Percentiles rank a stretch among this genome's conserved stretches.
Evolutionary conservation across 1,140 invertebrate species (phyloP).

Genomic region (Hyles euphorbiae): DNA sequence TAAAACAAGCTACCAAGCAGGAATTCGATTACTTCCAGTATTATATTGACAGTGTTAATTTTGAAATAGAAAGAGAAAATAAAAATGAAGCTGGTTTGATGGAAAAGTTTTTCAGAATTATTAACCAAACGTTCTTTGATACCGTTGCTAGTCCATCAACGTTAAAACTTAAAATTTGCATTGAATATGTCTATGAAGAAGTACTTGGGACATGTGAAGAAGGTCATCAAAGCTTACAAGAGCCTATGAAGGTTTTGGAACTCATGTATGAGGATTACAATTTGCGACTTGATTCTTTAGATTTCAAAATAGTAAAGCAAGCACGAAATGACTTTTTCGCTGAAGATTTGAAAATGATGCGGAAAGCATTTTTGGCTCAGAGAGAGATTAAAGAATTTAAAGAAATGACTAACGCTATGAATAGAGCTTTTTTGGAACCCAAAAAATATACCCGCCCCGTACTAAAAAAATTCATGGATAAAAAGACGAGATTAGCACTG

Average conservation of each 20-base stretch:
- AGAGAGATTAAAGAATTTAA: conserved; percentile 76
- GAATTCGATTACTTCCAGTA: conserved; percentile 66
- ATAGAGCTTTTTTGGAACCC: conserved; percentile 75
- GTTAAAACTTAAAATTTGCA: conserved; percentile 77
- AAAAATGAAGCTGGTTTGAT: conserved; percentile 53
- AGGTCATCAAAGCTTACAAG: conserved; percentile 70
- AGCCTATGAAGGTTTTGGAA: conserved; percentile 80
- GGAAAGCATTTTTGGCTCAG: conserved; percentile 76
- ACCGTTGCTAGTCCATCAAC: conserved; percentile 76
- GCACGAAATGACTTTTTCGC: conserved; percentile 77
- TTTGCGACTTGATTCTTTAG: conserved; percentile 76
- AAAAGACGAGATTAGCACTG: conserved; percentile 41
- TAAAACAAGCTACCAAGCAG: conserved; percentile 49
- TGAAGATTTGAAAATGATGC: conserved; percentile 76
- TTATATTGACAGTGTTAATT: conserved; percentile 58
- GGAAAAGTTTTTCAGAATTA: conserved; percentile 58
- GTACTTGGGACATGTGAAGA: conserved; percentile 75
- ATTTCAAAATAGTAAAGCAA: conserved; percentile 75
- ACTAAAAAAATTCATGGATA: conserved; percentile 44
- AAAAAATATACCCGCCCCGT: conserved; percentile 42
- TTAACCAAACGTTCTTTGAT: conserved; percentile 60
- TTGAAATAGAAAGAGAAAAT: conserved; percentile 53
- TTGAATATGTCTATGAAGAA: conserved; percentile 81
- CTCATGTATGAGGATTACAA: conserved; percentile 77
- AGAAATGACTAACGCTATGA: conserved; percentile 72